phyloP scores from a whole-genome alignment of 1,140 invertebrate genomes.

The Asobara japonica region DNA sequence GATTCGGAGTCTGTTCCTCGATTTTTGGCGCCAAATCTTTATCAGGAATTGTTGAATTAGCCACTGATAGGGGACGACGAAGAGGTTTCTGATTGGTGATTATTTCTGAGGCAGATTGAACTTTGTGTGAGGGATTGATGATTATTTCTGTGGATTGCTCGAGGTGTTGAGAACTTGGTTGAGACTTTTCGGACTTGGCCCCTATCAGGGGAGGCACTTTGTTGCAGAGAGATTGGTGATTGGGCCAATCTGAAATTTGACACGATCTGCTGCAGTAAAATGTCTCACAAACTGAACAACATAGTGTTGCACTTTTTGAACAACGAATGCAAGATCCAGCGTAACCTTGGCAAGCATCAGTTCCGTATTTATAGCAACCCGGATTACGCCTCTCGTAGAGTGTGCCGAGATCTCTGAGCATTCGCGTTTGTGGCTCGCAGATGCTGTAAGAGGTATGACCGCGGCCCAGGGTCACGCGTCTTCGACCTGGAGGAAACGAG shows the following conservation, averaged over 20 bases:
- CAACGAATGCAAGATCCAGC: conserved; percentile 50
- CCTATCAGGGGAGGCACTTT: conserved; percentile 7
- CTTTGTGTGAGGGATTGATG: neutral
- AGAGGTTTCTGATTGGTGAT: neutral
- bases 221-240: conserved; percentile 49
- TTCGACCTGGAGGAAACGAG: no score
- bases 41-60: neutral
- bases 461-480: conserved; percentile 53
- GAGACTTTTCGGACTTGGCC: neutral
- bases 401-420: conserved; percentile 36
- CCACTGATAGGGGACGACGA: neutral
- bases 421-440: conserved; percentile 42
- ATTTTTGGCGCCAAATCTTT: no score
- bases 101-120: neutral
- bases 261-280: conserved; percentile 55
- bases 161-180: neutral
- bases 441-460: conserved; percentile 53
- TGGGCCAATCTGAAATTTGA: conserved; percentile 52
- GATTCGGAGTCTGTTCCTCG: no score
- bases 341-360: conserved; percentile 31
- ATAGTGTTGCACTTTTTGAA: conserved; percentile 36
- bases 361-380: conserved; percentile 53
- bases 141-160: neutral
- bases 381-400: conserved; percentile 47
- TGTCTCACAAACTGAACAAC: conserved; percentile 47